Conservation (phyloP, 2,113 vertebrate species). For the Athene cunicularia region DNA sequence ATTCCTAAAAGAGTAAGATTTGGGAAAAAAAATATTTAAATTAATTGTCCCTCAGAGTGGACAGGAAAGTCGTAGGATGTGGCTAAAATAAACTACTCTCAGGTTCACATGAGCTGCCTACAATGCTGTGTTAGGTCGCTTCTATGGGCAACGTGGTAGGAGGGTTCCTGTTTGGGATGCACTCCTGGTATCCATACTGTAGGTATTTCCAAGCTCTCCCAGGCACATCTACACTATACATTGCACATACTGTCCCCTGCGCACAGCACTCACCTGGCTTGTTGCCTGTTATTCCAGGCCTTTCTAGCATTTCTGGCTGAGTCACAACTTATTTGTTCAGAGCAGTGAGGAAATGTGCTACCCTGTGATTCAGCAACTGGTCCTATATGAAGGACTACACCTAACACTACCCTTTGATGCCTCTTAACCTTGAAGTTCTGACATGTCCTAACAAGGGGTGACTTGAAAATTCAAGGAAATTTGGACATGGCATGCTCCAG, state of each 20-base stretch:
- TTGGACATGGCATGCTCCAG: neutral
- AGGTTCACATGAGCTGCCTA: neutral
- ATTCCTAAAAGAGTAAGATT: neutral
- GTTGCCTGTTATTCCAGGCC: neutral
- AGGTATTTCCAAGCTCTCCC: neutral
- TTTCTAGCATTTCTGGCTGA: neutral
- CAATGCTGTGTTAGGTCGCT: neutral
- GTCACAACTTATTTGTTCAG: neutral
- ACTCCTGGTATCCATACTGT: neutral
- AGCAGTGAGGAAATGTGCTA: neutral
- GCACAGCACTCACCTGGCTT: rapidly evolving
- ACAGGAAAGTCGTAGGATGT: neutral
- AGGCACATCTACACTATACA: neutral
- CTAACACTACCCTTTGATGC: neutral
- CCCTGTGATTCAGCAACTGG: neutral
- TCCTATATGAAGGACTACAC: neutral
- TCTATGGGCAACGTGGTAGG: neutral
- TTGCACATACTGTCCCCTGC: neutral
- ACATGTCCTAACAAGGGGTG: neutral
- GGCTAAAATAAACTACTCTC: neutral
- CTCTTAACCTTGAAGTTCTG: neutral
- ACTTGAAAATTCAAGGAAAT: neutral
- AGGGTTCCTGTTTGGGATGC: neutral
- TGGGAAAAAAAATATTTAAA: neutral
- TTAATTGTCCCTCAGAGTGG: neutral